Evolutionary conservation across 2,113 vertebrate genomes (phyloP).

Genomic region (Indicator maculatus): DNA sequence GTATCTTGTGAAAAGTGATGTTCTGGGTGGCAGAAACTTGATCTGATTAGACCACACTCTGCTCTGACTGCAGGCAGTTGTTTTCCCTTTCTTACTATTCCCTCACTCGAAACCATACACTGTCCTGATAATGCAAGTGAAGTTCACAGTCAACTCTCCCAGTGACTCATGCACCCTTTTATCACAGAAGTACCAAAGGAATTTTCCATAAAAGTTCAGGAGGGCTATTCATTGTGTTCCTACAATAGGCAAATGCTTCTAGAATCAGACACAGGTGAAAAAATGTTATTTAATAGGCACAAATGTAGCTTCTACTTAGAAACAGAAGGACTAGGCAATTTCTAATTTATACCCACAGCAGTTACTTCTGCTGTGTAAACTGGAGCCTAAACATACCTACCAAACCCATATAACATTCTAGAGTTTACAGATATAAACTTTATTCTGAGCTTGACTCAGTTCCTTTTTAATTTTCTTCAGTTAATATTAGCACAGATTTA

Average conservation of each 20-base stretch:
- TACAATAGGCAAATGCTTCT: background rate
- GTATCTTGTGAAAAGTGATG: background rate
- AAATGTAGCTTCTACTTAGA: background rate
- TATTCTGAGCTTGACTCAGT: background rate
- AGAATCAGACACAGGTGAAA: background rate
- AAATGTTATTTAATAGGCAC: background rate
- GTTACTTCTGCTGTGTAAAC: background rate
- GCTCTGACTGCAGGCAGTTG: background rate
- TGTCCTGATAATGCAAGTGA: background rate
- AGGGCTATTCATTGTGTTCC: rapidly evolving
- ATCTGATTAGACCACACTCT: background rate
- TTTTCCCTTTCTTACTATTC: background rate
- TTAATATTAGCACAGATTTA: background rate
- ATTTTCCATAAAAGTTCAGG: background rate
- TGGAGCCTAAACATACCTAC: background rate
- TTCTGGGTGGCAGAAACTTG: background rate
- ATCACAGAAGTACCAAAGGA: no score
- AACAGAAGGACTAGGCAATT: background rate
- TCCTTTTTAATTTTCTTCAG: background rate
- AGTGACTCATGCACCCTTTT: background rate
- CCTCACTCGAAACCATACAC: background rate
- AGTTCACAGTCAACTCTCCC: background rate
- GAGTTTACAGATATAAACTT: background rate
- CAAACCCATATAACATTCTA: background rate
- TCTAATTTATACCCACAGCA: background rate